phyloP scores from a whole-genome alignment of 1,140 invertebrate genomes.

The Bombus consobrinus region DNA sequence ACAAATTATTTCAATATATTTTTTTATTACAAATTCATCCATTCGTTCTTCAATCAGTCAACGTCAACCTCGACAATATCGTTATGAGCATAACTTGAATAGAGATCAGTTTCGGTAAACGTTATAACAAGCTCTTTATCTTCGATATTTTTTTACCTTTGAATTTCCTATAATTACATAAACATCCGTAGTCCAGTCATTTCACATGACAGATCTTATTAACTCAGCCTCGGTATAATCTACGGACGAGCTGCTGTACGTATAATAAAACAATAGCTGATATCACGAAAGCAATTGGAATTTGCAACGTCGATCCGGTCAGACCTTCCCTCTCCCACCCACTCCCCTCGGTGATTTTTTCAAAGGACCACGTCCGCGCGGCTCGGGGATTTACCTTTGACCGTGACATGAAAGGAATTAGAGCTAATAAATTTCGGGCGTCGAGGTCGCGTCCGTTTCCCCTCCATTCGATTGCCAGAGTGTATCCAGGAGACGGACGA shows the following conservation, averaged over 20 bases:
- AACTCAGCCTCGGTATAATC: too few relatives aligned
- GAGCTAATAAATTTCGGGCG: slow-evolving; percentile 61
- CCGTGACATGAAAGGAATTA: slow-evolving; percentile 64
- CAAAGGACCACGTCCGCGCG: neutral
- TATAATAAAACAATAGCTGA: slow-evolving; percentile 6
- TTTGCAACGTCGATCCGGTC: neutral
- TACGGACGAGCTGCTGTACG: neutral
- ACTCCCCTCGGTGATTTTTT: neutral
- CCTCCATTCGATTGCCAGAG: slow-evolving; percentile 41
- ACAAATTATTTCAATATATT: too few relatives aligned
- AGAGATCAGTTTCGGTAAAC: too few relatives aligned
- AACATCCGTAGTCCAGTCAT: too few relatives aligned
- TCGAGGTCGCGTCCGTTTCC: neutral
- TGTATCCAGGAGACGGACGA: slow-evolving; percentile 52
- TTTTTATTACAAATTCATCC: too few relatives aligned
- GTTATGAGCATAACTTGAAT: too few relatives aligned
- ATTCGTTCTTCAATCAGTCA: too few relatives aligned
- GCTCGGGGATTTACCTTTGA: slow-evolving; percentile 58
- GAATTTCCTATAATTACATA: too few relatives aligned
- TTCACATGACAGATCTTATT: too few relatives aligned
- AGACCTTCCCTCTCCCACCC: neutral
- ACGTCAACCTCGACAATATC: neutral
- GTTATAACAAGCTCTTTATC: too few relatives aligned
- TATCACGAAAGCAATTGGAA: neutral
- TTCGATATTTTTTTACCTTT: too few relatives aligned